Evolutionary conservation across 2,113 vertebrate species (phyloP).

Genomic region (Falco punctatus): DNA sequence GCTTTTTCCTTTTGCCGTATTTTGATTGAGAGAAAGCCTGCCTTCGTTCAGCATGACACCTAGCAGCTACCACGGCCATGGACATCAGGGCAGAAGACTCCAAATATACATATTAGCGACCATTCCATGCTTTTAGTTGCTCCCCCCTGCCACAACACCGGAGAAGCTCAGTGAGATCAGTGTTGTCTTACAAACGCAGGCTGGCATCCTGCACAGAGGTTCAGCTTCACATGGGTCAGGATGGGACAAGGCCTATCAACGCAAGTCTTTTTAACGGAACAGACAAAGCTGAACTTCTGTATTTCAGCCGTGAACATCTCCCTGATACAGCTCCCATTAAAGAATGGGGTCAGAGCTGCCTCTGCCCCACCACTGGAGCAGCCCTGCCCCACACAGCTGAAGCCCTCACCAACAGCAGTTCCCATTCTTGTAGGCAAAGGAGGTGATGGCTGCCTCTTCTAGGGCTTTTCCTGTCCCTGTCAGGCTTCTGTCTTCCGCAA

Average conservation of each 20-base stretch:
- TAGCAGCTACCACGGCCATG: background rate
- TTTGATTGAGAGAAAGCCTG: background rate
- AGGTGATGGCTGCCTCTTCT: background rate
- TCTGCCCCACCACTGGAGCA: background rate
- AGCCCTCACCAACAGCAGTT: background rate
- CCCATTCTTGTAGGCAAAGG: background rate
- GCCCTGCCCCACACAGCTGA: background rate
- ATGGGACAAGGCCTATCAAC: background rate
- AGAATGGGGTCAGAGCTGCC: background rate
- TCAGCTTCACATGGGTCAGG: background rate
- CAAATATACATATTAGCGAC: background rate
- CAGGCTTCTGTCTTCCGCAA: background rate
- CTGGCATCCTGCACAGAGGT: background rate
- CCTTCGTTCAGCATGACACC: background rate
- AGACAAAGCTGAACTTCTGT: background rate
- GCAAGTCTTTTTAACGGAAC: background rate
- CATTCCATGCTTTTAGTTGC: background rate
- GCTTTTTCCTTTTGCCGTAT: background rate
- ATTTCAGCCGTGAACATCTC: background rate
- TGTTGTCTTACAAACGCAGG: rapidly evolving
- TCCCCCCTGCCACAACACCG: rapidly evolving
- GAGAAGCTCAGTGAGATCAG: background rate
- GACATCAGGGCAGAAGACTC: background rate
- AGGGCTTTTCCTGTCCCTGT: background rate
- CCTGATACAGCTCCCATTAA: background rate